A percentile compares a stretch with the other conserved stretches of the same genome.
phyloP scores from a whole-genome alignment of 2,113 vertebrate genomes.

The Phylloscopus trochilus region DNA sequence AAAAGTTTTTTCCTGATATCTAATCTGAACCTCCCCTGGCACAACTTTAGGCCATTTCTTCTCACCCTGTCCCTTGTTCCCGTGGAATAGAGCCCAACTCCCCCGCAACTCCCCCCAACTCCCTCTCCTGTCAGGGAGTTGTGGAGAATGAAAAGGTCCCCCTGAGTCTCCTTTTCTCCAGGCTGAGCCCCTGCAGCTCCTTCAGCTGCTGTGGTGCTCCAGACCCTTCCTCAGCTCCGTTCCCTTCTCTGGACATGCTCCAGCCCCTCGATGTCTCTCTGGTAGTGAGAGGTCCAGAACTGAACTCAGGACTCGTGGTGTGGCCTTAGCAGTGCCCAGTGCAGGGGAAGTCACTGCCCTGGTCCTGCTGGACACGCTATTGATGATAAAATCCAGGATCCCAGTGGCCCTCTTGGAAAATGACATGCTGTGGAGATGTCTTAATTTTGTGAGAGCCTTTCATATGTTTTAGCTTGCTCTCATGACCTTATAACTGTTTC shows the following conservation, averaged over 20 bases:
- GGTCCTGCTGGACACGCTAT: neutral
- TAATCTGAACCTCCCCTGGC: neutral
- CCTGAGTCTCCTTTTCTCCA: neutral
- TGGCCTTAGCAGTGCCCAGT: neutral
- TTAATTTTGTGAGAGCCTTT: neutral
- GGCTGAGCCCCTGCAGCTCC: neutral
- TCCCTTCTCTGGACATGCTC: neutral
- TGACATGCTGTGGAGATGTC: neutral
- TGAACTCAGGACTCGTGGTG: accelerated
- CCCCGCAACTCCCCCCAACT: no score
- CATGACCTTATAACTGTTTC: neutral
- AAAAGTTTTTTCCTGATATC: neutral
- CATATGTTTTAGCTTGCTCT: neutral
- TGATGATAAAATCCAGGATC: neutral
- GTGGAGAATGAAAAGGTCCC: neutral
- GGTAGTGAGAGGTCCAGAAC: neutral
- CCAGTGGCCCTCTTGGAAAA: neutral
- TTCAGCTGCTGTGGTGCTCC: neutral
- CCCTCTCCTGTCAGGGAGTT: neutral
- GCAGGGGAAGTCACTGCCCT: neutral
- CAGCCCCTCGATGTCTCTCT: neutral
- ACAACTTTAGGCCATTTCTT: neutral
- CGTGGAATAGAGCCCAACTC: neutral
- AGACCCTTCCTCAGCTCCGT: neutral
- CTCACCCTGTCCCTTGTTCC: neutral